These are phyloP conservation scores for Heliconius sara DNA, from an alignment of 2,888 invertebrate genomes.

Conservation along the genomic window DNA sequence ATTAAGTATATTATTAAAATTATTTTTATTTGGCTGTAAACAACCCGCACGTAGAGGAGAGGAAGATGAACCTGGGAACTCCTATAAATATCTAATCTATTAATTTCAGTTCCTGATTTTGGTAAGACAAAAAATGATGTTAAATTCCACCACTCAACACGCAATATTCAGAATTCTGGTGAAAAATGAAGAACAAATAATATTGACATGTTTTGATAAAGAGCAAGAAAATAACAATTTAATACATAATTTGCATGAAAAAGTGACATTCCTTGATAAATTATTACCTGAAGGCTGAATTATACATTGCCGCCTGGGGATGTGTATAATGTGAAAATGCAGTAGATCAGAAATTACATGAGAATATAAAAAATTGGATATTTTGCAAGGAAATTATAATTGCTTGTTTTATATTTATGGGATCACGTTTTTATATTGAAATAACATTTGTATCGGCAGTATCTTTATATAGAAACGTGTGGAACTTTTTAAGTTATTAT, in stretches of 20 bases:
- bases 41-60: no score
- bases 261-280: constrained; percentile 1
- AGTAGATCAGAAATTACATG: constrained; percentile 1
- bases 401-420: background rate
- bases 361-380: background rate
- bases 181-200: no score
- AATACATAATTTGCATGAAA: background rate
- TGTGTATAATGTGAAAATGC: background rate
- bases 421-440: background rate
- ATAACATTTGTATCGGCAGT: background rate
- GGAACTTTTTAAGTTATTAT: background rate
- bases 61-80: no score
- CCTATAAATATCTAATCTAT: no score
- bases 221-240: background rate
- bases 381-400: background rate
- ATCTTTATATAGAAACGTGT: background rate
- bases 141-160: background rate
- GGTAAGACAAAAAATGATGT: background rate
- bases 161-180: no score
- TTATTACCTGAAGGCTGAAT: background rate
- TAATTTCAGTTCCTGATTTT: no score
- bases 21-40: no score
- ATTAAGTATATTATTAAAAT: no score
- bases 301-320: constrained; percentile 23
- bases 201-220: background rate